Evolutionary conservation across 2,113 vertebrate species (phyloP), one percentile per base, ranked within the genome.

Genomic region (Datnioides undecimradiatus): DNA sequence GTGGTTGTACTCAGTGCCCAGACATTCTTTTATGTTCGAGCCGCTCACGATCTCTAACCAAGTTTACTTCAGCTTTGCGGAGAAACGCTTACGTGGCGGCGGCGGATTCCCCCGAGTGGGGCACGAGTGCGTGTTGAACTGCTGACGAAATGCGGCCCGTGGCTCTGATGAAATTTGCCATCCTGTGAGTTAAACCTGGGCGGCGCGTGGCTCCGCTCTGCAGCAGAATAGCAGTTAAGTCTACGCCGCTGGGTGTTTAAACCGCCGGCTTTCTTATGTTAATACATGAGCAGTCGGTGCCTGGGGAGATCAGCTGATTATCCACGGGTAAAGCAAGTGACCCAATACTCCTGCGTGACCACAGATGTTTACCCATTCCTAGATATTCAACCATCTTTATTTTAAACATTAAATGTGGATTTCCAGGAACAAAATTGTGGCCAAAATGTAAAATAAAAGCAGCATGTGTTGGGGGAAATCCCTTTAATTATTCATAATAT

Each of bases 401-500:
- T 63, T 70, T 36, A 57, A 68, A 21, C 36, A 48, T 41, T 62
- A 17, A 45, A 31, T 11, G n/a, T 45, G 7, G 12, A 31, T 49
- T 63, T 27, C 45, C 8, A 70, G 51, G n/a, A 46, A 59, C 10
- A 31, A 73, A 67, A 46, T 33, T 58, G 14, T 41, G 46, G 38
- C 46, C n/a, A 5, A 14, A 41, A 23, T 1, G 16, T 17, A 8
- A 5, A 60, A 49, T 36, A 21, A 40, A 23, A 23, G 21, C 23
- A 49, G 12, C 34, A 40, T 23, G 25, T 57, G 23, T 48, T 46
- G 23, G 7, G 29, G 11, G 12, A 25, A 64, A 62, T 10, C 4
- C 14, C 19, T 58, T 87, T 1, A 81, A 65, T 81, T 76, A 82
- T 87, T 80, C 68, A 85, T 74, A 25, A 62, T 36, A 43, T 59